Evolutionary conservation across 2,113 vertebrate species (phyloP).

Genomic region (Nettapus auritus): DNA sequence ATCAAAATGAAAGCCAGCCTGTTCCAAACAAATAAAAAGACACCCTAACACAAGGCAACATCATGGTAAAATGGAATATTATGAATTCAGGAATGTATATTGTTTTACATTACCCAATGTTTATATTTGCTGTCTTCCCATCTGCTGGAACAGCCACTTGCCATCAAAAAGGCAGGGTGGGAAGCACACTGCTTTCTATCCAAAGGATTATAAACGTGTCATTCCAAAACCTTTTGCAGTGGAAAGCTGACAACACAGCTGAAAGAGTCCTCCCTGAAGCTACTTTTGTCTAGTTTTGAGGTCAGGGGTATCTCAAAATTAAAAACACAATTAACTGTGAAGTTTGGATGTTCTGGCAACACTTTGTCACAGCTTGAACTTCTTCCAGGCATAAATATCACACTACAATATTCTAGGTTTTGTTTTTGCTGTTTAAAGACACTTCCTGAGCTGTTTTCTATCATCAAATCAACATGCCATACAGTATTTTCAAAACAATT

Average conservation of each 20-base stretch:
- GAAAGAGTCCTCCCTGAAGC: conserved; percentile 12
- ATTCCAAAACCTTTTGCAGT: conserved; percentile 13
- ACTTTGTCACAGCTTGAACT: neutral
- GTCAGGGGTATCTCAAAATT: neutral
- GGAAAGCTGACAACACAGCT: conserved; percentile 23
- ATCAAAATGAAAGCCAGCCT: neutral
- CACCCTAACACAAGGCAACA: neutral
- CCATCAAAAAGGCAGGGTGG: neutral
- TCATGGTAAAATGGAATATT: neutral
- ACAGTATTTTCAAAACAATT: neutral
- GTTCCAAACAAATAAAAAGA: neutral
- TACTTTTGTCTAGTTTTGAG: neutral
- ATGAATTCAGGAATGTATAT: neutral
- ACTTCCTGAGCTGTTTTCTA: neutral
- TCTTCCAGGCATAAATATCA: neutral
- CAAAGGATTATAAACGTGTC: conserved; percentile 1
- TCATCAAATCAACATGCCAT: neutral
- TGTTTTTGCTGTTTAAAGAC: neutral
- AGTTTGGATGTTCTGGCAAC: neutral
- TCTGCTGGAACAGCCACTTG: neutral
- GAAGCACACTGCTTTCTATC: neutral
- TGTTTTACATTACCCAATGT: neutral
- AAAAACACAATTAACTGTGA: neutral
- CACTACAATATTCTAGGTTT: neutral
- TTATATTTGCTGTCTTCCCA: neutral